Evolutionary conservation across 2,888 invertebrate genomes (phyloP).

Genomic region (Hetaerina titia): DNA sequence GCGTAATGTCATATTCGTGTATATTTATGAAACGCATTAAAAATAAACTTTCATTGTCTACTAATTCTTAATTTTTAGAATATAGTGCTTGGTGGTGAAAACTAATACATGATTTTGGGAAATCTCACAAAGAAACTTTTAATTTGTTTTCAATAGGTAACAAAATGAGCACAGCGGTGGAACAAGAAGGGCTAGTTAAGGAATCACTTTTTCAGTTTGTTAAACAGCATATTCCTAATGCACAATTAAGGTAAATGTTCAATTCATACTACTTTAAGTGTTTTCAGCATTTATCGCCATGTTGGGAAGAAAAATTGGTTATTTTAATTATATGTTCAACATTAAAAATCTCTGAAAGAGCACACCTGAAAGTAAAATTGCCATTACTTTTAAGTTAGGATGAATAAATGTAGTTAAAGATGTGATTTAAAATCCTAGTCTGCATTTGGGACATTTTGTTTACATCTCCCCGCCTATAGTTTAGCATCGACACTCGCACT

Average conservation of each 20-base stretch:
- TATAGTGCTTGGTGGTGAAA: background rate
- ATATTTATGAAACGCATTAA: background rate
- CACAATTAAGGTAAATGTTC: slow-evolving; percentile 82
- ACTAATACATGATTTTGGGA: background rate
- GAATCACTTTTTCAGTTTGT: slow-evolving; percentile 91
- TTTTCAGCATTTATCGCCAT: background rate
- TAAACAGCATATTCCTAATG: slow-evolving; percentile 88
- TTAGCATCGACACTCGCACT: background rate
- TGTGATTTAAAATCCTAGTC: background rate
- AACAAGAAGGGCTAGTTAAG: slow-evolving; percentile 87
- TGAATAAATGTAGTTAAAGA: background rate
- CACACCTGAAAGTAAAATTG: background rate
- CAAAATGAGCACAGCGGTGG: slow-evolving; percentile 76
- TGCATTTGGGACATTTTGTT: background rate
- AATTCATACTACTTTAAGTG: slow-evolving; percentile 40
- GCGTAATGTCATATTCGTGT: slow-evolving; percentile 1
- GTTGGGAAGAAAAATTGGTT: slow-evolving; percentile 49
- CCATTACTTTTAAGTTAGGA: background rate
- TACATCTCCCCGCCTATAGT: background rate
- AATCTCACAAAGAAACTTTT: background rate
- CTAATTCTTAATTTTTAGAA: background rate
- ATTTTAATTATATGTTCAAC: slow-evolving; percentile 48
- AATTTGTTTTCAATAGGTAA: background rate
- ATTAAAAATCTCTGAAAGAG: background rate
- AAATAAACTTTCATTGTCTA: background rate